Evolutionary conservation across 2,797 vertebrate species (phyloP), one percentile per base, ranked within the genome.

Genomic region (Sandelia bainsii): DNA sequence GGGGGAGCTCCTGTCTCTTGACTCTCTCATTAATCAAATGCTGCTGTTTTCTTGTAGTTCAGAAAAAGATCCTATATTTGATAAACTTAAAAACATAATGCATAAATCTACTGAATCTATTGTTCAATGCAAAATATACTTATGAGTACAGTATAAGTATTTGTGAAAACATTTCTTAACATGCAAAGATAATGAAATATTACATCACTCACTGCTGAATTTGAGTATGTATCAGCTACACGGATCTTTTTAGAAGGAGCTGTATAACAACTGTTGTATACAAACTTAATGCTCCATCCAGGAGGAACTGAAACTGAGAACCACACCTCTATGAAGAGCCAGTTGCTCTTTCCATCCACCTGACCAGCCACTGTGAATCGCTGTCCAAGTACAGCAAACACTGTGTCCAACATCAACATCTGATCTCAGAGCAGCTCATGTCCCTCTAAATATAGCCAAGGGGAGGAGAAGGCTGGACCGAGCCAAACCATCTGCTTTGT

Each of bases 341-440:
- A 54, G 48, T 48, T 67, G 72, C 64, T 77, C 73, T 77, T 84
- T 85, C 83, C 70, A 54, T 62, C 72, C 70, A 81, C 84, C 80
- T 80, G 81, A 82, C 64, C 65, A 9, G 70, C 70, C 67, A 42
- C 59, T 72, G 80, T 12, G 39, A 75, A 78, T 79, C 23, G 4
- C 69, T 61, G 82, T 82, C 81, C 82, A 83, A 85, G 86, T 71
- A 74, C 57, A 76, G 75, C 56, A 62, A 66, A 71, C 57, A 45
- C 48, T 11, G 40, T 22, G 39, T 82, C 87, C 83, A 88, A 84
- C 86, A 87, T 83, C 85, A 86, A 86, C 85, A 89, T 86, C 83
- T 91, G 88, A 92, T 90, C 87, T 87, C 82, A 87, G 86, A 89
- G 77, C 80, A 84, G 84, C 85, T 90, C 87, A 81, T 70, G 88